Conservation (phyloP, 2,888 invertebrate genomes). For the Volucella bombylans region DNA sequence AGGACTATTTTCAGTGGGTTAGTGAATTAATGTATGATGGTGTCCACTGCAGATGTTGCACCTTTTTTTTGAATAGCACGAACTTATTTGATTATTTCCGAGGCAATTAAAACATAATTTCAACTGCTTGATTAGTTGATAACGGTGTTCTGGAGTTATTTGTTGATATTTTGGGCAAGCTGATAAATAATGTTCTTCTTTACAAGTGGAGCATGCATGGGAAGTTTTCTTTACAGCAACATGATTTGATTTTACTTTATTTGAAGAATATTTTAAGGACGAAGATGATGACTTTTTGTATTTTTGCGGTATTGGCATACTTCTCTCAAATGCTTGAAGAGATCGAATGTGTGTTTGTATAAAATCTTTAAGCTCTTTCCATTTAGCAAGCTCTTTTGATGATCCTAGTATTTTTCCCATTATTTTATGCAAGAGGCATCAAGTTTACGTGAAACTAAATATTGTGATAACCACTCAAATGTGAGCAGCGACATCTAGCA, state of each 20-base stretch:
- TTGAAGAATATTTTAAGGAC: too few species aligned
- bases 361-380: too few species aligned
- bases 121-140: slow-evolving; percentile 36
- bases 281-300: too few species aligned
- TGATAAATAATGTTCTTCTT: slow-evolving; percentile 10
- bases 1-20: not conserved
- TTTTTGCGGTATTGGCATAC: too few species aligned
- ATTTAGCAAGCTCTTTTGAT: too few species aligned
- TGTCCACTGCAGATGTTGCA: slow-evolving; percentile 35
- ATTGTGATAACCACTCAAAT: too few species aligned
- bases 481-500: too few species aligned
- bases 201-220: slow-evolving; percentile 20
- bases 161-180: slow-evolving; percentile 12
- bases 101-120: slow-evolving; percentile 29
- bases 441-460: too few species aligned
- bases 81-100: not conserved
- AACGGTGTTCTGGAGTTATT: slow-evolving; percentile 11
- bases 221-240: slow-evolving; percentile 4
- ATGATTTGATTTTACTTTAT: not conserved
- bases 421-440: too few species aligned
- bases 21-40: slow-evolving; percentile 33
- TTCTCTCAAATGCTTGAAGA: too few species aligned
- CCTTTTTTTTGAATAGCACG: slow-evolving; percentile 32
- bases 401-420: too few species aligned
- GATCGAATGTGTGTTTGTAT: not conserved